Conservation (phyloP, 2,113 vertebrate genomes). For the Herpailurus yagouaroundi region DNA sequence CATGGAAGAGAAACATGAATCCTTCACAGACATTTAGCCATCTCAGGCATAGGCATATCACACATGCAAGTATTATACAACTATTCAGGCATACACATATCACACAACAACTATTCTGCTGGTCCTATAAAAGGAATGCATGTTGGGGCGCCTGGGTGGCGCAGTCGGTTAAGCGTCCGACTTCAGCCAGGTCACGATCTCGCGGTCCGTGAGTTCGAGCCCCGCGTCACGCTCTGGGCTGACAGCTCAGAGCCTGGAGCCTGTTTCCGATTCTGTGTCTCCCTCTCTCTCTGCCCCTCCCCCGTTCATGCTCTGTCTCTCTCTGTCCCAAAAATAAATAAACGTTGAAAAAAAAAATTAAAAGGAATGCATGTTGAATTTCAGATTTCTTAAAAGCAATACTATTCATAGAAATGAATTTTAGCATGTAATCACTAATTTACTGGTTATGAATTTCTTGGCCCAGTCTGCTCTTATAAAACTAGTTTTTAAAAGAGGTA, state of each 20-base stretch:
- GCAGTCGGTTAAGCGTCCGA: too few species aligned
- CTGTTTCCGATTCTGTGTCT: too few species aligned
- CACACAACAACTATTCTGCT: neutral
- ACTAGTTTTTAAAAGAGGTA: slow-evolving; percentile 54
- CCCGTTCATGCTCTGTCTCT: too few species aligned
- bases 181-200: too few species aligned
- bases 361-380: neutral
- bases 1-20: neutral
- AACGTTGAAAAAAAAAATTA: too few species aligned
- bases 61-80: too few species aligned
- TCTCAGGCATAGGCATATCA: neutral
- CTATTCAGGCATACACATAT: neutral
- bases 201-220: too few species aligned
- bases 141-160: too few species aligned
- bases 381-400: slow-evolving; percentile 34
- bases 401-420: neutral
- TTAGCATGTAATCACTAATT: neutral
- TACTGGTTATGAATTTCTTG: slow-evolving; percentile 1
- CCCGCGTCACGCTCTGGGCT: too few species aligned
- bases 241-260: too few species aligned
- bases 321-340: too few species aligned
- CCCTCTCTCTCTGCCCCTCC: too few species aligned
- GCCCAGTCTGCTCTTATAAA: slow-evolving; percentile 11
- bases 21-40: neutral
- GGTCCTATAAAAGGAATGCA: neutral